Conservation (phyloP, 1,140 invertebrate genomes). For the Lepidurus arcticus region DNA sequence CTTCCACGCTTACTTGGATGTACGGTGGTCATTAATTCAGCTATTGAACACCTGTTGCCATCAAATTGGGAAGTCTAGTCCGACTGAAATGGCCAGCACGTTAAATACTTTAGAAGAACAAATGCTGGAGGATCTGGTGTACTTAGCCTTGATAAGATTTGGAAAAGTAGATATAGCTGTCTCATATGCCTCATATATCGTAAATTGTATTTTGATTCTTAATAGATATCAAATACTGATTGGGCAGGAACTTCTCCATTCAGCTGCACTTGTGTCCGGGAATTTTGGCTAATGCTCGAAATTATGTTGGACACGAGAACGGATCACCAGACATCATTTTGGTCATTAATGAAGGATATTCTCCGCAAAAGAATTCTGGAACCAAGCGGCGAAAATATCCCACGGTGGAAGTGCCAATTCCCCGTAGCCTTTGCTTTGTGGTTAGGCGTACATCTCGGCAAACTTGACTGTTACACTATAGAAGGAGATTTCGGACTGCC, state of each 20-base stretch:
- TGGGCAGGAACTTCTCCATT: neutral
- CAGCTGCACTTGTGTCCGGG: neutral
- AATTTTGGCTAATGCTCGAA: neutral
- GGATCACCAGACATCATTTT: neutral
- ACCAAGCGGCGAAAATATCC: neutral
- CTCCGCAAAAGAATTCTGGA: neutral
- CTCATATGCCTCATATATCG: neutral
- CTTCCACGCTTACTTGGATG: neutral
- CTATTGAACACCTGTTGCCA: neutral
- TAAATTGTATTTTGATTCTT: neutral
- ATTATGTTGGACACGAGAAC: neutral
- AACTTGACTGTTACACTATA: neutral
- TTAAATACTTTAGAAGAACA: neutral
- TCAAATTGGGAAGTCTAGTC: neutral
- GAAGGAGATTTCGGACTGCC: neutral
- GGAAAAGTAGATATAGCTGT: neutral
- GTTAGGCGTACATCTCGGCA: neutral
- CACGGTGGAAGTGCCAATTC: neutral
- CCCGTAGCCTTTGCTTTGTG: neutral
- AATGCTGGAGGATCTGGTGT: neutral
- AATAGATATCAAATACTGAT: neutral
- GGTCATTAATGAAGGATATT: neutral
- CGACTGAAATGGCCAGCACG: neutral
- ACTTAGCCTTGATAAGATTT: neutral
- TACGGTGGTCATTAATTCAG: neutral